A percentile compares a stretch with the other conserved stretches of the same genome.
phyloP scores from a whole-genome alignment of 2,797 vertebrate genomes.

The Manis crassicaudata region DNA sequence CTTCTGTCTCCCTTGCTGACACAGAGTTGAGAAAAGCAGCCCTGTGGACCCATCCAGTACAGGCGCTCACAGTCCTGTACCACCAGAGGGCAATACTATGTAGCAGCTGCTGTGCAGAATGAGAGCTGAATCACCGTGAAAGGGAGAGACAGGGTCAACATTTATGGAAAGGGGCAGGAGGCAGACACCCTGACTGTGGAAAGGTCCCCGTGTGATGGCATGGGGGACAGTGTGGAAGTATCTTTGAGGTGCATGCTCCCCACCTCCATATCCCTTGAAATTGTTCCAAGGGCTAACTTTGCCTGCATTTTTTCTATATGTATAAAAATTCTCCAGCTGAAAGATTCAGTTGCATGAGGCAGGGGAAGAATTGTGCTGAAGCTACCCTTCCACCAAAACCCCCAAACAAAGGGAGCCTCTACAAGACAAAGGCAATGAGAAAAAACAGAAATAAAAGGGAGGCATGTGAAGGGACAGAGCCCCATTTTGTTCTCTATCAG shows the following conservation, averaged over 20 bases:
- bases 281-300: neutral
- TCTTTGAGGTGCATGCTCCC: neutral
- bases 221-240: neutral
- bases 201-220: neutral
- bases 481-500: neutral
- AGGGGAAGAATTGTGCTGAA: neutral
- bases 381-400: neutral
- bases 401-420: neutral
- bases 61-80: neutral
- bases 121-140: neutral
- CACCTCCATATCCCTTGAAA: neutral
- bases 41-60: neutral
- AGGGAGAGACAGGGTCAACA: neutral
- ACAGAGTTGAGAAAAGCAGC: neutral
- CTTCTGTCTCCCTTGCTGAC: neutral
- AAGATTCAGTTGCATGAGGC: neutral
- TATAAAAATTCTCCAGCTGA: neutral
- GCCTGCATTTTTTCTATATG: neutral
- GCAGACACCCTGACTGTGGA: neutral
- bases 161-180: neutral
- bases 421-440: neutral
- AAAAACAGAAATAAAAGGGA: neutral
- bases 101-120: neutral
- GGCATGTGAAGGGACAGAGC: neutral
- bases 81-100: constrained; percentile 73